Evolutionary conservation across 2,888 invertebrate genomes (phyloP).

Genomic region (Gymnocheta viridis): DNA sequence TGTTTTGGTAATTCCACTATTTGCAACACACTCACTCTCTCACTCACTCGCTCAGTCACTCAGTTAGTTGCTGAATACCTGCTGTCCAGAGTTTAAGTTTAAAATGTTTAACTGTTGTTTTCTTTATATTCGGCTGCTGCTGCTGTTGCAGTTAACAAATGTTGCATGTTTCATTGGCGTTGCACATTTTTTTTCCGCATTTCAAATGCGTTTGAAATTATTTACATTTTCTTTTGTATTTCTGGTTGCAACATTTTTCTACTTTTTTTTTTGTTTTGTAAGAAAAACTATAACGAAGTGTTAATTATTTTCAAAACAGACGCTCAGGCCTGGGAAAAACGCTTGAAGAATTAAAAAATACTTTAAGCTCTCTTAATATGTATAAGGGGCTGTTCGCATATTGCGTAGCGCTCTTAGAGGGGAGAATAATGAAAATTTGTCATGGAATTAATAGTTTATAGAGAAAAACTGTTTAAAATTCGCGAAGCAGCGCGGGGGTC

Average conservation of each 20-base stretch:
- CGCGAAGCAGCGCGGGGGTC: too few species aligned
- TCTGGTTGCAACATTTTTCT: neutral
- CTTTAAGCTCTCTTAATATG: too few species aligned
- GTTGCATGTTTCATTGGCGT: conserved; percentile 49
- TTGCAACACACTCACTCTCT: conserved; percentile 20
- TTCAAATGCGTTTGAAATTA: conserved; percentile 46
- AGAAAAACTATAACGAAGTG: conserved; percentile 44
- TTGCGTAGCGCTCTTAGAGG: too few species aligned
- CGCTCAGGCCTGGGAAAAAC: neutral
- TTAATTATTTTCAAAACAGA: conserved; percentile 39
- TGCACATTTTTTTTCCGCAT: conserved; percentile 52
- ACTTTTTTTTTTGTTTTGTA: neutral
- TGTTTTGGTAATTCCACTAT: conserved; percentile 48
- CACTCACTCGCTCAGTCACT: neutral
- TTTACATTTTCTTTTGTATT: neutral
- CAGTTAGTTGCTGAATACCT: conserved; percentile 15
- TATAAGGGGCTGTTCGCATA: too few species aligned
- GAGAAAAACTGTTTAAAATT: too few species aligned
- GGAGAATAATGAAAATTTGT: too few species aligned
- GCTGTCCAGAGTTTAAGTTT: conserved; percentile 43
- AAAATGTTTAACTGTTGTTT: conserved; percentile 54
- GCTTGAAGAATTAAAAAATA: neutral
- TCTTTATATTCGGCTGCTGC: conserved; percentile 5
- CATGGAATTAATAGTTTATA: too few species aligned
- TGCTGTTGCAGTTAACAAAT: conserved; percentile 37